Conservation (phyloP, 2,113 vertebrate genomes). For the Corapipo altera region DNA sequence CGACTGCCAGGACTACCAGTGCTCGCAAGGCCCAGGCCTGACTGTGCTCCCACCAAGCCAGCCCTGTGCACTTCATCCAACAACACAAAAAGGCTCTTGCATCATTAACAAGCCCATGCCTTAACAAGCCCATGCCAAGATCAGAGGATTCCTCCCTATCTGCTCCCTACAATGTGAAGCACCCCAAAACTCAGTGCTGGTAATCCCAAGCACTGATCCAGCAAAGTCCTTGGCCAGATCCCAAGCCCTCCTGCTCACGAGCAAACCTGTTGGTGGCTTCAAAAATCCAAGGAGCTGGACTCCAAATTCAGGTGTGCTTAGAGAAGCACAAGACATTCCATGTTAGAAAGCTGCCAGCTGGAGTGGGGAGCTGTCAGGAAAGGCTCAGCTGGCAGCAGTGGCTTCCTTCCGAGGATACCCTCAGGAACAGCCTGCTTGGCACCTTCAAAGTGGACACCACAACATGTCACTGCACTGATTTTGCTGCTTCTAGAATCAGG, state of each 20-base stretch:
- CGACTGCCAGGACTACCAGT: fast-evolving
- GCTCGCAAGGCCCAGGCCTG: not conserved
- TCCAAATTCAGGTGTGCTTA: not conserved
- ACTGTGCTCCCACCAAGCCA: fast-evolving
- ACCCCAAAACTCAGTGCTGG: not conserved
- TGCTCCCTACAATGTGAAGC: not conserved
- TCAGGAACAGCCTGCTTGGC: not conserved
- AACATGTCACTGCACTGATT: not conserved
- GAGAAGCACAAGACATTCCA: not conserved
- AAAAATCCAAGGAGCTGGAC: not conserved
- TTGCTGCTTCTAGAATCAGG: not conserved
- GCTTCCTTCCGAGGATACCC: not conserved
- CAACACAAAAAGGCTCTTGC: fast-evolving
- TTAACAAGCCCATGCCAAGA: not conserved
- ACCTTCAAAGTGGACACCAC: not conserved
- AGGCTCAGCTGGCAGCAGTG: not conserved
- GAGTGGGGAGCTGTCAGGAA: not conserved
- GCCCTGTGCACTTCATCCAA: not conserved
- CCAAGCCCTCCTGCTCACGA: not conserved
- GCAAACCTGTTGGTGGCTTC: not conserved
- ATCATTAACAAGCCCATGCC: not conserved
- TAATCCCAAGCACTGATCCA: not conserved
- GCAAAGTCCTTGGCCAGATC: not conserved
- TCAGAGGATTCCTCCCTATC: not conserved
- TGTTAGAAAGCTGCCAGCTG: not conserved